A percentile compares a stretch with the other conserved stretches of the same genome.
Evolutionary conservation across 92 coral and sea anemone species (phyloP).

Genomic region (Virgularia gustaviana): DNA sequence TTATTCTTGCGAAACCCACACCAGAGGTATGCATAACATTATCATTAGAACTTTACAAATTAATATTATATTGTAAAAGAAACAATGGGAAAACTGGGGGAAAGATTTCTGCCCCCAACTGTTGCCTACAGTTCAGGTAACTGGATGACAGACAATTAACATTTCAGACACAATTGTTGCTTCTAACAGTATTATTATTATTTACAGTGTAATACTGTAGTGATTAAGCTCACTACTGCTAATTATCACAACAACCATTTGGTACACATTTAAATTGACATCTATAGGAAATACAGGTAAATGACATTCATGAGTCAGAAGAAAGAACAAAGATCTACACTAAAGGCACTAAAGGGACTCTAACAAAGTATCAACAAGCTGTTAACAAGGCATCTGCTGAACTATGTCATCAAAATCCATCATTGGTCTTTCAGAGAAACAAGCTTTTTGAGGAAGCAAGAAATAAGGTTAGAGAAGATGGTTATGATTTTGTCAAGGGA

Average conservation of each 20-base stretch:
- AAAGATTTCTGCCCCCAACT: not conserved
- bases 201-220: too few relatives aligned
- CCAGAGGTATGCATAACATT: slow-evolving; percentile 9
- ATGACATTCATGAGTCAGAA: slow-evolving; percentile 10
- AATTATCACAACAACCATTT: too few relatives aligned
- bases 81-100: not conserved
- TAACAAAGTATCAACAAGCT: slow-evolving; percentile 28
- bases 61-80: not conserved
- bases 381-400: slow-evolving; percentile 39
- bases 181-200: too few relatives aligned
- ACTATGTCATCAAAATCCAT: slow-evolving; percentile 25
- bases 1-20: slow-evolving; percentile 18
- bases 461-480: slow-evolving; percentile 3
- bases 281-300: too few relatives aligned
- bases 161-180: too few relatives aligned
- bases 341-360: slow-evolving; percentile 8
- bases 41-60: not conserved
- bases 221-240: too few relatives aligned
- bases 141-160: too few relatives aligned
- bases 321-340: slow-evolving; percentile 28
- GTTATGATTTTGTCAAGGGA: slow-evolving; percentile 4
- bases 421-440: slow-evolving; percentile 19
- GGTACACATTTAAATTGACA: too few relatives aligned
- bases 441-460: not conserved
- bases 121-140: too few relatives aligned